Percentiles rank a stretch among this genome's conserved stretches.
Evolutionary conservation across 2,888 invertebrate species (phyloP).

Genomic region (Acrobasis consociella): DNA sequence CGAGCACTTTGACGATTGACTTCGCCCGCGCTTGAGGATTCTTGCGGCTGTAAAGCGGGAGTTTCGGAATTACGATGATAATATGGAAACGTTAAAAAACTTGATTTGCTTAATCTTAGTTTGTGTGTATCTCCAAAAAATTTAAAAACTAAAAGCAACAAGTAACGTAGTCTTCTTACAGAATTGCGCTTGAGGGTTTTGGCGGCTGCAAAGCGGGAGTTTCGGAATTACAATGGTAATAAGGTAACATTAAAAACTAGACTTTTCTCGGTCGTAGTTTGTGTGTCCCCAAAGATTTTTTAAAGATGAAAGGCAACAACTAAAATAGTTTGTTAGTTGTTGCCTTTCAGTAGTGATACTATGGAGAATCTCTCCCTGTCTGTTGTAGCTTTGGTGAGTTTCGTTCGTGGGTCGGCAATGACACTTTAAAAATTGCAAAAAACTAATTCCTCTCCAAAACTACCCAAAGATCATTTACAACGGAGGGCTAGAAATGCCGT

Average conservation of each 20-base stretch:
- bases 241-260: not conserved
- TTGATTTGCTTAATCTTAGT: not conserved
- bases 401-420: too few species aligned
- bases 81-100: not conserved
- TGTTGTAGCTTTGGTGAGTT: too few species aligned
- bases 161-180: too few species aligned
- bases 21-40: constrained; percentile 34
- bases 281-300: too few species aligned
- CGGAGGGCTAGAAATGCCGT: constrained; percentile 32
- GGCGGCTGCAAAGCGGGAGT: constrained; percentile 9
- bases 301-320: too few species aligned
- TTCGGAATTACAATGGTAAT: constrained; percentile 10
- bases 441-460: not conserved
- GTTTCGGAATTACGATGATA: constrained; percentile 11
- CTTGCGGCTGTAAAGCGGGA: constrained; percentile 11
- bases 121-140: not conserved
- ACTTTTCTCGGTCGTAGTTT: too few species aligned
- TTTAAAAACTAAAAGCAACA: too few species aligned
- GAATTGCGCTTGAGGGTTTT: constrained; percentile 27
- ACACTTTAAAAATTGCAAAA: not conserved
- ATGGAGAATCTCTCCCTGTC: too few species aligned
- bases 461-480: too few species aligned
- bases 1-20: constrained; percentile 63
- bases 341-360: too few species aligned
- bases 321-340: too few species aligned